Base-by-base conservation (phyloP, 2,888 invertebrate species). In the Clepsis dumicolana region DNA sequence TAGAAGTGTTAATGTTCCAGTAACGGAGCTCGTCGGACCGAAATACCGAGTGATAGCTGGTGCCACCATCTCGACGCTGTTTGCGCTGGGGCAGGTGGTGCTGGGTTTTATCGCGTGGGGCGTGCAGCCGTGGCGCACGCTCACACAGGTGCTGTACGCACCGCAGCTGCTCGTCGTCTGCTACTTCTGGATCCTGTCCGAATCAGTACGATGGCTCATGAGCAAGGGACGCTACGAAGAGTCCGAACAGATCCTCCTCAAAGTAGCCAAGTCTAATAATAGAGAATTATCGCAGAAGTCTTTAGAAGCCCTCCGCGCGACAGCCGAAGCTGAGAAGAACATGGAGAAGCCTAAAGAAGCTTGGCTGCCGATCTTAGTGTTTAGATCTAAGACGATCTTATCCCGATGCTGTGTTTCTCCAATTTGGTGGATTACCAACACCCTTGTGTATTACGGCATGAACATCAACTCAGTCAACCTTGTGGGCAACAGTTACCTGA, bases 191-290 rank as follows among this genome's bases (percentile, higher is more conserved):
- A 87, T 96, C 41, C 89, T 96, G 8, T 96, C 96, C 0, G 97
- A 97, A 85, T 96, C 96, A 7, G 94, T 96, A 3, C 94, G 97
- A 67, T 97, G 97, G 97, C 93, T 97, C 16, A 88, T 97, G 76
- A 95, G 95, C 56, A 96, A 96, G 77, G 95, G 96, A 3, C 94
- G 95, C 67, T 94, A 94, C 72, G 94, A 95, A 35, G 95, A 96
- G 74, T 96, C 96, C 0, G 95, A 95, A 76, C 81, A 80, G 2
- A 94, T 96, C 24, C 88, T 96, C 1, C 93, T 94, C 35, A 95
- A 94, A 78, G 95, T 96, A 0, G 96, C 96, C 0, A 93, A 89
- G 76, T 83, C 93, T 0, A 97, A 97, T 73, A 94, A 94, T 3
- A 94, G 94, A 14, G 85, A 92, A 64, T 78, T 96, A 4, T 94